Evolutionary conservation across 2,113 vertebrate genomes (phyloP), one percentile per base, ranked within the genome.

Genomic region (Chloropsis cyanopogon): DNA sequence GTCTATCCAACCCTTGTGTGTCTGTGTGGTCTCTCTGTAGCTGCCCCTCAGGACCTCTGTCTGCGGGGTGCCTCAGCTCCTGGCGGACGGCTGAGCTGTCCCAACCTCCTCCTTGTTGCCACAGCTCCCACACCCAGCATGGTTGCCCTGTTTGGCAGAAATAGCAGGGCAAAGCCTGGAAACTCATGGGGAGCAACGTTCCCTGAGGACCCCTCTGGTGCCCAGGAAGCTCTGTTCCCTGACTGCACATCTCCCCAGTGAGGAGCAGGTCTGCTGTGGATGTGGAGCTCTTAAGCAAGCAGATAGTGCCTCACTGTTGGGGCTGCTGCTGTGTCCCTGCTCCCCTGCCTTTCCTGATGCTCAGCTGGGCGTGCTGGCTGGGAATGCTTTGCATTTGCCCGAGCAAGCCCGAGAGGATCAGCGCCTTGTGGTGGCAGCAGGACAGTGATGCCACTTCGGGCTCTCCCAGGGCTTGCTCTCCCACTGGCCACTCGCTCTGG

Each of bases 1-100:
- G 28, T 68, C 37, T 0, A 0, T 64, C 49, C 44, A 46, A 5
- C 14, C 47, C 28, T 10, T 50, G 31, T 12, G 9, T 73, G 29
- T 75, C 29, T 39, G 28, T n/a, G 41, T 88, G 61, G 46, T 44
- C 66, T 65, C 66, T 57, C 4, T 65, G 41, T 35, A 44, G 71
- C 75, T 61, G 35, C 56, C 29, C 46, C 21, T 78, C 60, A 56
- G 47, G 9, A 17, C 0, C 6, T 18, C 35, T 3, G 1, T 12
- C n/a, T 28, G 26, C 18, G 47, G 82, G 28, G 22, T 57, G 59
- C 21, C 24, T 23, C n/a, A 52, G 52, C 71, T 75, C 47, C 56
- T 24, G 11, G 46, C 46, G 63, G 65, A 3, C 0, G 2, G 33
- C 61, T 5, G 7, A 57, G 73, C 66, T 73, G 50, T 71, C 50